These are phyloP conservation scores for Sturmia bella DNA, from an alignment of 2,888 invertebrate genomes.

Conservation along the genomic window DNA sequence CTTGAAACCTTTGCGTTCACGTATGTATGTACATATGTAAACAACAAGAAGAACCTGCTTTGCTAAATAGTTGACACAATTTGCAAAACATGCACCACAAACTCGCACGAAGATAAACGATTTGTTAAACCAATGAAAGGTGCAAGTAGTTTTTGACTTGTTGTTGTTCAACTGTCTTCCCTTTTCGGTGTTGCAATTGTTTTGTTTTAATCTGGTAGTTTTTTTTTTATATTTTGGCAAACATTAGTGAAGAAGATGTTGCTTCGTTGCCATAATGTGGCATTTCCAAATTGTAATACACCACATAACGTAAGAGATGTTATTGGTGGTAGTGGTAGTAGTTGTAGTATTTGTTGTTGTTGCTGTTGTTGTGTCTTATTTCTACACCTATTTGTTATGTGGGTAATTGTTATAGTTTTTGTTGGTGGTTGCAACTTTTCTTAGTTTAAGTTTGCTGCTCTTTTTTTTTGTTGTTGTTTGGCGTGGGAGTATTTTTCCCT, in stretches of 20 bases:
- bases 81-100: conserved; percentile 48
- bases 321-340: conserved; percentile 2
- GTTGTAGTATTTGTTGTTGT: conserved; percentile 47
- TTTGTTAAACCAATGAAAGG: conserved; percentile 64
- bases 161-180: conserved; percentile 38
- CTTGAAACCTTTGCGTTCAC: conserved; percentile 1
- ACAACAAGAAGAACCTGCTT: conserved; percentile 6
- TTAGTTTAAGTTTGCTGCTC: conserved; percentile 38
- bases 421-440: conserved; percentile 69
- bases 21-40: too few species aligned
- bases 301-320: conserved; percentile 62
- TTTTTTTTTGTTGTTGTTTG: conserved; percentile 72
- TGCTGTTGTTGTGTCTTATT: conserved; percentile 59
- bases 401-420: conserved; percentile 70
- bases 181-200: conserved; percentile 47
- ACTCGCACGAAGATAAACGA: conserved; percentile 60
- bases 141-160: conserved; percentile 59
- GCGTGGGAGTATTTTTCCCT: conserved; percentile 77
- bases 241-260: conserved; percentile 53
- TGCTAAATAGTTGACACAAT: conserved; percentile 43
- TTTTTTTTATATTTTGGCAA: conserved; percentile 14
- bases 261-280: conserved; percentile 55
- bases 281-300: conserved; percentile 67
- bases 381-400: conserved; percentile 63
- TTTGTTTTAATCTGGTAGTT: conserved; percentile 26